Percentiles rank a stretch among this genome's conserved stretches.
Evolutionary conservation across 2,797 vertebrate genomes (phyloP).

Genomic region (Helarctos malayanus): DNA sequence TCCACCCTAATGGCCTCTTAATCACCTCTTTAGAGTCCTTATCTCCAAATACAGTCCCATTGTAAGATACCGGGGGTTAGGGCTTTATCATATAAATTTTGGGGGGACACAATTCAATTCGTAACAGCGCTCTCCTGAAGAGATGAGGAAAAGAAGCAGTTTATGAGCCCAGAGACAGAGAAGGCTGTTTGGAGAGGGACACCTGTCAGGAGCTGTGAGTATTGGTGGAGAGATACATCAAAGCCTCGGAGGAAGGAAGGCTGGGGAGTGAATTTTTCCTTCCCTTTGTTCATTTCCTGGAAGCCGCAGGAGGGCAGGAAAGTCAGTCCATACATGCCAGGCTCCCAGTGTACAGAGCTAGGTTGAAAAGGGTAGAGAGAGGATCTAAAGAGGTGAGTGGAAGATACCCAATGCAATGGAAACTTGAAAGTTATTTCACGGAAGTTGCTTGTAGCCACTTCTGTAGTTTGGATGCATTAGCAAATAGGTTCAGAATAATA

Average conservation of each 20-base stretch:
- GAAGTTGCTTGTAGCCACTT: not conserved
- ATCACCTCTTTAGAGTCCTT: not conserved
- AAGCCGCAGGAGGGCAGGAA: not conserved
- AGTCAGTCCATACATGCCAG: rapidly evolving
- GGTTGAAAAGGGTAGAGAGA: rapidly evolving
- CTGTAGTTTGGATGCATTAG: not conserved
- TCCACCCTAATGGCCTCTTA: not conserved
- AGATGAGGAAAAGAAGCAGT: not conserved
- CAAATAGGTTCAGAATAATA: not conserved
- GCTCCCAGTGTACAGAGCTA: not conserved
- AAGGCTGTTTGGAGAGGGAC: not conserved
- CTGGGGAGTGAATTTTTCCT: not conserved
- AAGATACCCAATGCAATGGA: not conserved
- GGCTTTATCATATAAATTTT: not conserved
- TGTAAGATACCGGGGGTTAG: not conserved
- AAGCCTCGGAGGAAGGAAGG: rapidly evolving
- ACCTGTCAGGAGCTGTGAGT: not conserved
- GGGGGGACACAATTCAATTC: not conserved
- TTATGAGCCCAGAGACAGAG: not conserved
- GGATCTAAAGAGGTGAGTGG: not conserved
- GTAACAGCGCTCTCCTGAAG: not conserved
- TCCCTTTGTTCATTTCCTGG: not conserved
- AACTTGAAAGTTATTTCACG: not conserved
- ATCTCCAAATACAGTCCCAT: not conserved
- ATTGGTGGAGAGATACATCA: rapidly evolving